Percentiles rank a stretch among this genome's conserved stretches.
These are phyloP conservation scores for Tethya wilhelma DNA, from an alignment of 37 sponge, comb jelly and placozoan genomes.

Conservation along the genomic window DNA sequence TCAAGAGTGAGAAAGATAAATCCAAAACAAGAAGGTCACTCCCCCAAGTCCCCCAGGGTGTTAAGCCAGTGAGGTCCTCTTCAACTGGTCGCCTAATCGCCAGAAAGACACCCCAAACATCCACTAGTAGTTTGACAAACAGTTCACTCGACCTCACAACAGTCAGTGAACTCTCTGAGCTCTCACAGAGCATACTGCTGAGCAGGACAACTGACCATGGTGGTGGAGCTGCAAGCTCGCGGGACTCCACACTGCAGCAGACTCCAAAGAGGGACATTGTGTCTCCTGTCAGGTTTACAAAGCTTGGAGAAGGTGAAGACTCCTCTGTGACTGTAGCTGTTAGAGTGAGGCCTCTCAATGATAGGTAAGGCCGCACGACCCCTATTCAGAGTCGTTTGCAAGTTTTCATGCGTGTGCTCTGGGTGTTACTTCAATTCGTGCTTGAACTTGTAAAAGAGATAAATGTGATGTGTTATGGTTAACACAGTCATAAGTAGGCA, in stretches of 20 bases:
- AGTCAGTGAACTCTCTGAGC: not conserved
- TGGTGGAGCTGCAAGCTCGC: too few relatives aligned
- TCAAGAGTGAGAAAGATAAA: too few relatives aligned
- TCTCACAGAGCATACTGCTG: not conserved
- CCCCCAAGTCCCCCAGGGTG: not conserved
- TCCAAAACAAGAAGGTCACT: not conserved
- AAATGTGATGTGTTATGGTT: too few relatives aligned
- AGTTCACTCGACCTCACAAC: not conserved
- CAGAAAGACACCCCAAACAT: not conserved
- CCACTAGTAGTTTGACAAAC: too few relatives aligned
- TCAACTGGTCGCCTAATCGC: not conserved
- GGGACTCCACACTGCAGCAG: too few relatives aligned
- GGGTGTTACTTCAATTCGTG: too few relatives aligned
- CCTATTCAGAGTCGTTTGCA: too few relatives aligned
- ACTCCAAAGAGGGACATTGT: not conserved
- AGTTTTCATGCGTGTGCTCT: too few relatives aligned
- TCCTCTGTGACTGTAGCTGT: conserved; percentile 80
- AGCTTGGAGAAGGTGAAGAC: conserved; percentile 53
- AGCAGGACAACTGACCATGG: too few relatives aligned
- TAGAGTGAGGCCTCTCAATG: conserved; percentile 75
- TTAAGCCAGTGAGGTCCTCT: not conserved
- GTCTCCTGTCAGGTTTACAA: conserved; percentile 9
- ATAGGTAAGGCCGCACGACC: conserved; percentile 64
- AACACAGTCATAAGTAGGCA: too few relatives aligned
- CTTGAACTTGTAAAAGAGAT: too few relatives aligned